These are phyloP conservation scores for Gryon sp. DNA, from an alignment of 1,140 invertebrate species.

Conservation along the genomic window DNA sequence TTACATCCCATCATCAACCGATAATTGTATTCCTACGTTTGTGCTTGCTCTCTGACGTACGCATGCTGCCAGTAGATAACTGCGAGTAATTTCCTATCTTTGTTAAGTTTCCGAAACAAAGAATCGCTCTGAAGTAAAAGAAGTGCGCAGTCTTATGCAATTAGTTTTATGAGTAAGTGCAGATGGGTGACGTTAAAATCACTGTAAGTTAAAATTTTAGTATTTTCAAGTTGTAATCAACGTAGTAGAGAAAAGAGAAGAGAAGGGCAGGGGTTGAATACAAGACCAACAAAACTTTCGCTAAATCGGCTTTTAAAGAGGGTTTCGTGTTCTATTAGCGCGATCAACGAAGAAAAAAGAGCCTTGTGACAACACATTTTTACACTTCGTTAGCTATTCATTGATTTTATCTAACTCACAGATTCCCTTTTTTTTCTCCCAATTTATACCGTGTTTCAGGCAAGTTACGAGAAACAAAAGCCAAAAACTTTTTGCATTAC, in stretches of 20 bases:
- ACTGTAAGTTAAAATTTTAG: conserved; percentile 69
- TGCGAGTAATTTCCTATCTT: conserved; percentile 69
- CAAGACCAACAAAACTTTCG: conserved; percentile 73
- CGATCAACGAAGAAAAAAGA: conserved; percentile 45
- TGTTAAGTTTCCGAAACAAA: conserved; percentile 67
- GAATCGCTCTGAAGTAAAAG: conserved; percentile 65
- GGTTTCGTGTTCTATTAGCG: conserved; percentile 65
- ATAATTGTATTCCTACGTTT: conserved; percentile 63
- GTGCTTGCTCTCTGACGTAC: conserved; percentile 43
- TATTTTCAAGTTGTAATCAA: conserved; percentile 60
- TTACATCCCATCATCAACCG: conserved; percentile 64
- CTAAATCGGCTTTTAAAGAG: conserved; percentile 72
- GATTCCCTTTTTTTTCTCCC: conserved; percentile 26
- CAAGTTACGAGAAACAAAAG: conserved; percentile 3
- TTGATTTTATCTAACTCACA: conserved; percentile 50
- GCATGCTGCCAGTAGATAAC: conserved; percentile 60
- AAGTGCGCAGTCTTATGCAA: conserved; percentile 75
- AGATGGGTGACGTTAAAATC: conserved; percentile 70
- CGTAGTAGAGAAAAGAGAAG: conserved; percentile 4
- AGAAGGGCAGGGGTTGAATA: conserved; percentile 54
- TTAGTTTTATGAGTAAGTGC: conserved; percentile 75
- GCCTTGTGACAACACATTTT: conserved; percentile 47
- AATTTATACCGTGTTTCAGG: conserved; percentile 27
- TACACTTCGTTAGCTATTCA: conserved; percentile 59
- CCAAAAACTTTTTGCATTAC: conserved; percentile 27